Base-by-base conservation (phyloP, 37 sponge, comb jelly and placozoan species). In the Dysidea cf. avara region DNA sequence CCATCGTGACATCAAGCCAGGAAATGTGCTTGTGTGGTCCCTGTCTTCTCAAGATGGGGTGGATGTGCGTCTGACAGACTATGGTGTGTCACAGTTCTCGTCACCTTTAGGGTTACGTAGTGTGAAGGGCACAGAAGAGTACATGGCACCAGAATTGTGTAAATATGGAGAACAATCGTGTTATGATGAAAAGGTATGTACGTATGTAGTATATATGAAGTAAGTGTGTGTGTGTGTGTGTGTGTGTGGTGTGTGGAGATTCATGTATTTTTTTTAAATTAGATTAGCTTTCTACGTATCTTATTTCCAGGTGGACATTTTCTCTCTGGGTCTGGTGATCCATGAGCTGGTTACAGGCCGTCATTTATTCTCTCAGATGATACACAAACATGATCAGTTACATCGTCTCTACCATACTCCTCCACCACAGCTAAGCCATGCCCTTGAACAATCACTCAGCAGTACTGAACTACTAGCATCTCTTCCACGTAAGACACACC, bases 101-200 rank as follows among this genome's bases (percentile, higher is more conserved):
- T 66, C 69, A 3, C 80, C 86, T 0, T 49, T 37, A 51, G 28
- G 86, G 86, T 69, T 79, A 20, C 47, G 57, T 29, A 39, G 68
- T 21, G 43, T 49, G 3, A 86, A 50, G 50, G 86, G 86, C 7
- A 86, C 86, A 12, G 86, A 86, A 61, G 86, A 86, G 60, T 86
- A 86, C 86, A 86, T 86, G 86, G 86, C 86, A 0, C 86, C 86
- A 12, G 86, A 86, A 33, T 75, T 79, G 32, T 71, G 65, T n/a
- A 30, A 16, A 9, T 33, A 22, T 26, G 38, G 54, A 39, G 64
- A 58, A n/a, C 74, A 68, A 1, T 1, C 18, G 20, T 24, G 62
- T 20, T 86, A 86, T 33, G 81, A 79, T 68, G 86, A 86, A 39
- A 86, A 86, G 86, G 86, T 86, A 24, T 32, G 64, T 14, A 9